Conservation (phyloP, 2,888 invertebrate species). For the Polydrusus tereticollis region DNA sequence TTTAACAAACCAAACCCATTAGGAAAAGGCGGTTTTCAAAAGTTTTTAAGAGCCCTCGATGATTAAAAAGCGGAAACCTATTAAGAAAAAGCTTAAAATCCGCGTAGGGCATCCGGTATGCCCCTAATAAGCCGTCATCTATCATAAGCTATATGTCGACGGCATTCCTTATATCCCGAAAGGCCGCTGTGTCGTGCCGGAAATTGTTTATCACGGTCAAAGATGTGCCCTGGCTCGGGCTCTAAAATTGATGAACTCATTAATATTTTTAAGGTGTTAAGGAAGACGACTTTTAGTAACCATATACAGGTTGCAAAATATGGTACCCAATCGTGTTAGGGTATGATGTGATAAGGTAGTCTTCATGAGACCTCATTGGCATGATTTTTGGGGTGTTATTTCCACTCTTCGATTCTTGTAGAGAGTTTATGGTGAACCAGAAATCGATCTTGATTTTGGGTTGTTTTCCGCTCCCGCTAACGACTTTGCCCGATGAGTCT, state of each 20-base stretch:
- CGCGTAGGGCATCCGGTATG: conserved; percentile 36
- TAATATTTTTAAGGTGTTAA: conserved; percentile 42
- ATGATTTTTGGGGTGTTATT: no score
- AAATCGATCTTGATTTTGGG: no score
- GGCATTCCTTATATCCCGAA: conserved; percentile 34
- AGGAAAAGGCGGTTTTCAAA: conserved; percentile 10
- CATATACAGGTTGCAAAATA: no score
- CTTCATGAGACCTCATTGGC: no score
- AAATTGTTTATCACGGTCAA: conserved; percentile 44
- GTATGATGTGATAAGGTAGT: no score
- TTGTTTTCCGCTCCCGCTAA: no score
- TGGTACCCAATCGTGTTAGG: no score
- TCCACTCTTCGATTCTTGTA: no score
- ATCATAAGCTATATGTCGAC: conserved; percentile 38
- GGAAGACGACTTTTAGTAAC: conserved; percentile 32
- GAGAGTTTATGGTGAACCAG: no score
- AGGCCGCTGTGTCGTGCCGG: conserved; percentile 34
- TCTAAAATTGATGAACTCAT: conserved; percentile 40
- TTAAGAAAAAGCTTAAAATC: conserved; percentile 35
- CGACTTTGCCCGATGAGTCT: no score
- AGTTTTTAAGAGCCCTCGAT: conserved; percentile 6
- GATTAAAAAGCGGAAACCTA: conserved; percentile 40
- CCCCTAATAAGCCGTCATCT: conserved; percentile 34
- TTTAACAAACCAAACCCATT: conserved; percentile 18
- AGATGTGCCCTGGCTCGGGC: conserved; percentile 34